Evolutionary conservation across 1,140 invertebrate species (phyloP).

Genomic region (Drosophila paulistorum): DNA sequence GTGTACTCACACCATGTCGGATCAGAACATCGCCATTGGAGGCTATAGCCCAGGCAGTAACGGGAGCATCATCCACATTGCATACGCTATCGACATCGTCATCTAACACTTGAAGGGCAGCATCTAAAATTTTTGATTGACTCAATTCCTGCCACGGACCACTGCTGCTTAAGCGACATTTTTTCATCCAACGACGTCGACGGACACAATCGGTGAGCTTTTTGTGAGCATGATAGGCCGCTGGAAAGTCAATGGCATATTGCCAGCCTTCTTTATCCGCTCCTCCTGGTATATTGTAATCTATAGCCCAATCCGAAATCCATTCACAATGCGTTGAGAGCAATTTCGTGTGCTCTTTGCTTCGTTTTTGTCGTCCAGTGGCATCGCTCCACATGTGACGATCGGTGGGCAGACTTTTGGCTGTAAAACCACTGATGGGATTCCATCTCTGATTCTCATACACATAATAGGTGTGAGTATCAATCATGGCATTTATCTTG

Average conservation of each 20-base stretch:
- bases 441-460: conserved; percentile 98
- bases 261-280: conserved; percentile 96
- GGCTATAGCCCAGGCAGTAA: conserved; percentile 92
- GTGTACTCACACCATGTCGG: conserved; percentile 88
- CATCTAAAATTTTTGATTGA: conserved; percentile 91
- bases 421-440: conserved; percentile 92
- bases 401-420: conserved; percentile 93
- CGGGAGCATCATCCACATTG: conserved; percentile 69
- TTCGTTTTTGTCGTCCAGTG: conserved; percentile 91
- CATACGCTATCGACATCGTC: conserved; percentile 57
- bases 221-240: conserved; percentile 92
- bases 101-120: conserved; percentile 84
- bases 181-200: conserved; percentile 92
- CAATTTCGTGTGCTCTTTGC: conserved; percentile 92
- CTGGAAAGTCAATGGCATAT: conserved; percentile 95
- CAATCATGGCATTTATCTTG: conserved; percentile 90
- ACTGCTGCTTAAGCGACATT: conserved; percentile 90
- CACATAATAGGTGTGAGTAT: conserved; percentile 92
- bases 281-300: conserved; percentile 94
- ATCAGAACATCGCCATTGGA: conserved; percentile 92
- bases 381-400: conserved; percentile 95
- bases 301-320: conserved; percentile 95
- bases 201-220: conserved; percentile 94
- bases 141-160: conserved; percentile 95
- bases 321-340: conserved; percentile 94